A percentile compares a stretch with the other conserved stretches of the same genome.
Evolutionary conservation across 1,140 invertebrate genomes (phyloP).

Genomic region (Psix sp.): DNA sequence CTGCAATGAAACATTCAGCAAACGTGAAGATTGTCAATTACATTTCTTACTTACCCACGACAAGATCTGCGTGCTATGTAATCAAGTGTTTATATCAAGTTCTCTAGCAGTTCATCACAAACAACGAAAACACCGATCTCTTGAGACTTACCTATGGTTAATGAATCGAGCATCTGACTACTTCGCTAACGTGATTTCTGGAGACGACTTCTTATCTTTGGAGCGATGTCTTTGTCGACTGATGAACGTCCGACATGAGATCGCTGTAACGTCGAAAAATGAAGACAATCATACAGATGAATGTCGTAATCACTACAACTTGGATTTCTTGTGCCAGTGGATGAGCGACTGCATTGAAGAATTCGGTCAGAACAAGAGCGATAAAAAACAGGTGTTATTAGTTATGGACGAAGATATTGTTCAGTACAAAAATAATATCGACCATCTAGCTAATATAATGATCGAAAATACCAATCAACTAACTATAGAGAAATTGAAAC

Average conservation of each 20-base stretch:
- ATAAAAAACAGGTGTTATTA: constrained; percentile 11
- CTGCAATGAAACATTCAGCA: constrained; percentile 14
- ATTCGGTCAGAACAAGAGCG: constrained; percentile 12
- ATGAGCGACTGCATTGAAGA: constrained; percentile 33
- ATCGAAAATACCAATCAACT: not conserved
- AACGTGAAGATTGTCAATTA: not conserved
- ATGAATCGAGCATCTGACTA: constrained; percentile 12
- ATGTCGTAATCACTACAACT: not conserved
- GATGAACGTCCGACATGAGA: constrained; percentile 15
- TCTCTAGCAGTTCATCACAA: constrained; percentile 31
- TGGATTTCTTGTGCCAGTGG: not conserved
- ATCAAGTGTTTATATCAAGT: constrained; percentile 20
- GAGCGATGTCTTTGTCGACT: constrained; percentile 18
- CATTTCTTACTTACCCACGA: constrained; percentile 46
- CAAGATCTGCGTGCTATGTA: constrained; percentile 49
- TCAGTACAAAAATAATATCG: constrained; percentile 23
- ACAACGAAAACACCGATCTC: constrained; percentile 25
- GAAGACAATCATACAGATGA: not conserved
- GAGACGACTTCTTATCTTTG: not conserved
- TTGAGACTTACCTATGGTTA: constrained; percentile 50
- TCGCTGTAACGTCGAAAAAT: not conserved
- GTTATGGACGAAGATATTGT: constrained; percentile 26
- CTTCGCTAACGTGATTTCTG: constrained; percentile 11
- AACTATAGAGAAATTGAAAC: not conserved
- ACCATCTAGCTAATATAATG: constrained; percentile 5